phyloP scores from a whole-genome alignment of 2,888 invertebrate species.

The Volucella inanis region DNA sequence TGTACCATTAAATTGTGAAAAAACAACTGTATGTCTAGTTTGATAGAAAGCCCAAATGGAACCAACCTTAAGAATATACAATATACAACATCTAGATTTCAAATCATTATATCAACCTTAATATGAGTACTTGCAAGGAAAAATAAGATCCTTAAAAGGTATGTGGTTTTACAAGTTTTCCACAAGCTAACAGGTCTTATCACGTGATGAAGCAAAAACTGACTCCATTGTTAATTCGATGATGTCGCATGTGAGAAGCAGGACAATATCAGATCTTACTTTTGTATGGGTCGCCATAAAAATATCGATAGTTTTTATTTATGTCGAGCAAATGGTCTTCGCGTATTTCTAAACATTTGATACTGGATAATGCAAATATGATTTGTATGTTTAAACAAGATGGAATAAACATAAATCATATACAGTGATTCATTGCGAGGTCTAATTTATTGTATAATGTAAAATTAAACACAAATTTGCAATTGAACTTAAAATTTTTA shows the following conservation, averaged over 20 bases:
- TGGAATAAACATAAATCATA: slow-evolving; percentile 78
- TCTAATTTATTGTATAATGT: no score
- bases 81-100: slow-evolving; percentile 80
- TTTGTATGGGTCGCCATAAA: slow-evolving; percentile 78
- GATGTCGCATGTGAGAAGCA: slow-evolving; percentile 80
- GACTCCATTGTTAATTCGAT: slow-evolving; percentile 80
- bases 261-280: slow-evolving; percentile 77
- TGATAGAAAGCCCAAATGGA: slow-evolving; percentile 79
- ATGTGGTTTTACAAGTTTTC: slow-evolving; percentile 43
- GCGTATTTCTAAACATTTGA: slow-evolving; percentile 79
- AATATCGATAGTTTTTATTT: slow-evolving; percentile 79
- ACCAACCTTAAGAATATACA: slow-evolving; percentile 80
- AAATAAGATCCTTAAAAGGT: slow-evolving; percentile 69
- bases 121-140: slow-evolving; percentile 74
- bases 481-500: no score
- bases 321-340: slow-evolving; percentile 78
- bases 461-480: no score
- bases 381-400: slow-evolving; percentile 80
- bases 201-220: slow-evolving; percentile 68
- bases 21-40: slow-evolving; percentile 79
- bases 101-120: slow-evolving; percentile 77
- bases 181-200: neutral
- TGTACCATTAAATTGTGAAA: slow-evolving; percentile 80
- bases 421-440: no score
- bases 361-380: slow-evolving; percentile 79